Evolutionary conservation across 2,113 vertebrate genomes (phyloP).

Genomic region (Sprattus sprattus): DNA sequence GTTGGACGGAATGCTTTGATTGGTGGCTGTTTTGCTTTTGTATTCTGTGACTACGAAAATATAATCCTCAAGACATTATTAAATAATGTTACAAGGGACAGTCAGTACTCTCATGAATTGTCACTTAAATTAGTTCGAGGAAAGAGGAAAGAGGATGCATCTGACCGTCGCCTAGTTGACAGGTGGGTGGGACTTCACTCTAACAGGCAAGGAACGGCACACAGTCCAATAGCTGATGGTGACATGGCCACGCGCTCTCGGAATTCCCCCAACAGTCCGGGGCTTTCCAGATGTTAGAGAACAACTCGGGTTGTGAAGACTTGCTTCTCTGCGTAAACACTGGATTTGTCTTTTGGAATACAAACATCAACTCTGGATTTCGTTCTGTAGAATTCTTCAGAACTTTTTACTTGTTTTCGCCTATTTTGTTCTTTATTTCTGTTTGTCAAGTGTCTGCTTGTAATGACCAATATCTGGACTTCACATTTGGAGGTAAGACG

Average conservation of each 20-base stretch:
- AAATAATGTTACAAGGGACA: too few species aligned
- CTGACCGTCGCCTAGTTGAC: not conserved
- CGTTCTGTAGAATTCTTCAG: conserved; percentile 8
- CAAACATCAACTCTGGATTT: not conserved
- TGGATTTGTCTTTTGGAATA: not conserved
- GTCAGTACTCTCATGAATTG: not conserved
- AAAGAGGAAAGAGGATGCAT: not conserved
- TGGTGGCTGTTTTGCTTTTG: too few species aligned
- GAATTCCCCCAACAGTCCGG: conserved; percentile 74
- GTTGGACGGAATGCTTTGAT: too few species aligned
- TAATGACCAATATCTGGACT: conserved; percentile 19
- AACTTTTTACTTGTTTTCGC: not conserved
- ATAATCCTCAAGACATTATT: too few species aligned
- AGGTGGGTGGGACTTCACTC: not conserved
- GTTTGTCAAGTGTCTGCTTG: not conserved
- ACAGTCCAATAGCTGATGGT: not conserved
- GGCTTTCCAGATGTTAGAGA: conserved; percentile 65
- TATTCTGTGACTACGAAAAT: too few species aligned
- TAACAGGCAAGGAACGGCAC: not conserved
- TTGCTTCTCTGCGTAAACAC: conserved; percentile 37
- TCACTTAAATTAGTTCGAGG: not conserved
- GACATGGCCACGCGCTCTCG: conserved; percentile 43
- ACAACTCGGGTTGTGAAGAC: conserved; percentile 36
- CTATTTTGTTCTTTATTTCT: not conserved
- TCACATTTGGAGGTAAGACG: conserved; percentile 4